phyloP scores from a whole-genome alignment of 1,140 invertebrate species.

The Meloidogyne chitwoodi region DNA sequence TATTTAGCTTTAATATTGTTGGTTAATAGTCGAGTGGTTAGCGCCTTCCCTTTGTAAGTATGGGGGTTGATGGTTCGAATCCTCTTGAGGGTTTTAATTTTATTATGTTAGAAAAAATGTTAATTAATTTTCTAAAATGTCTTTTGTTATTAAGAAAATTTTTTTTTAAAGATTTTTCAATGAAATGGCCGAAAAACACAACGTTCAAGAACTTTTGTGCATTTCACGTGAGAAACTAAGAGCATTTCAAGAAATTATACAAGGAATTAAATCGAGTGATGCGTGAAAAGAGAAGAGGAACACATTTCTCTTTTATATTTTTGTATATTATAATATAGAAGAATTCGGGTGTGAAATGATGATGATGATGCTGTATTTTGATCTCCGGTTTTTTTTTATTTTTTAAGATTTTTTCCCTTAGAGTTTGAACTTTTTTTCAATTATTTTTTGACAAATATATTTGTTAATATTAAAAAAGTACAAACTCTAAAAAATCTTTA shows the following conservation, averaged over 20 bases:
- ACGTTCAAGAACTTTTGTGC: conserved; percentile 32
- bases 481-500: neutral
- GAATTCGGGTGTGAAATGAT: no score
- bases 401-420: neutral
- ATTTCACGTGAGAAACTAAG: conserved; percentile 40
- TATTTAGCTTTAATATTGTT: conserved; percentile 81
- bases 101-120: no score
- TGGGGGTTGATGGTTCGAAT: no score
- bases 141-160: no score
- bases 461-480: neutral
- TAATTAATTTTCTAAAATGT: no score
- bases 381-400: no score
- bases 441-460: neutral
- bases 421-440: neutral
- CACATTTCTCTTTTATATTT: no score
- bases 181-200: conserved; percentile 49
- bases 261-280: conserved; percentile 11
- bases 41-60: no score
- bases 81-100: no score
- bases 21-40: neutral
- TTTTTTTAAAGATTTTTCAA: conserved; percentile 20
- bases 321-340: no score
- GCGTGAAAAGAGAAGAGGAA: no score
- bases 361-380: no score
- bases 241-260: conserved; percentile 34